phyloP scores from a whole-genome alignment of 2,888 invertebrate species.

The Spatulosminthurus flaviceps region DNA sequence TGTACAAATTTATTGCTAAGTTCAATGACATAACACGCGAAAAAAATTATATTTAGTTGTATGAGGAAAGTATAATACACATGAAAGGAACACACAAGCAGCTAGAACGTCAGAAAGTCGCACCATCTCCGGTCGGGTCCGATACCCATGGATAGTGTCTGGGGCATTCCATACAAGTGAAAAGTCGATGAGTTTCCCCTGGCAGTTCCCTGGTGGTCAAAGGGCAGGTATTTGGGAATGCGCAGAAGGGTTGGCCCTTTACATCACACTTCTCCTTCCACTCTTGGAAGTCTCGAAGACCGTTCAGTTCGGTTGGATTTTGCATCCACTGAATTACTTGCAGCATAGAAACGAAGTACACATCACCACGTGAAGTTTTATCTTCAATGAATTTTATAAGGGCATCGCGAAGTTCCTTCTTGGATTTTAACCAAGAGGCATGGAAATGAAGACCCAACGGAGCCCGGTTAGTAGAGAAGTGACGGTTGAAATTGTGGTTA shows the following conservation, averaged over 20 bases:
- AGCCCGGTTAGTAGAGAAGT: constrained; percentile 91
- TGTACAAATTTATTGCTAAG: too few species aligned
- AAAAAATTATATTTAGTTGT: too few species aligned
- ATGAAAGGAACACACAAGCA: neutral
- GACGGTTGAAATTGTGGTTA: constrained; percentile 93
- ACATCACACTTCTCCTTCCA: constrained; percentile 97
- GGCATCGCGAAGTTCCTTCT: constrained; percentile 91
- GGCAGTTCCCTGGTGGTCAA: constrained; percentile 88
- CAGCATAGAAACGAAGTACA: constrained; percentile 91
- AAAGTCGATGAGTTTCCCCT: constrained; percentile 88
- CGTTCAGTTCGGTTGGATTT: constrained; percentile 86
- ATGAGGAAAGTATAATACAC: neutral
- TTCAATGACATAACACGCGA: too few species aligned
- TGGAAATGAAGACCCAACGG: constrained; percentile 87
- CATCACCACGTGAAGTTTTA: constrained; percentile 86
- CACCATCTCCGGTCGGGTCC: constrained; percentile 91
- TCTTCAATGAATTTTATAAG: constrained; percentile 93
- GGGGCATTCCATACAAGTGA: constrained; percentile 96
- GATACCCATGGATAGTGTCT: constrained; percentile 95
- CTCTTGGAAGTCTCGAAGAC: constrained; percentile 88
- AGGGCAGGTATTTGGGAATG: constrained; percentile 89
- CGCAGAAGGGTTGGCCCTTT: constrained; percentile 92
- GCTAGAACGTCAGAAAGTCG: constrained; percentile 50
- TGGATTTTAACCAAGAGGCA: constrained; percentile 93
- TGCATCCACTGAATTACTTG: constrained; percentile 95